Evolutionary conservation across 2,113 vertebrate species (phyloP).

Genomic region (Phoxinus phoxinus): DNA sequence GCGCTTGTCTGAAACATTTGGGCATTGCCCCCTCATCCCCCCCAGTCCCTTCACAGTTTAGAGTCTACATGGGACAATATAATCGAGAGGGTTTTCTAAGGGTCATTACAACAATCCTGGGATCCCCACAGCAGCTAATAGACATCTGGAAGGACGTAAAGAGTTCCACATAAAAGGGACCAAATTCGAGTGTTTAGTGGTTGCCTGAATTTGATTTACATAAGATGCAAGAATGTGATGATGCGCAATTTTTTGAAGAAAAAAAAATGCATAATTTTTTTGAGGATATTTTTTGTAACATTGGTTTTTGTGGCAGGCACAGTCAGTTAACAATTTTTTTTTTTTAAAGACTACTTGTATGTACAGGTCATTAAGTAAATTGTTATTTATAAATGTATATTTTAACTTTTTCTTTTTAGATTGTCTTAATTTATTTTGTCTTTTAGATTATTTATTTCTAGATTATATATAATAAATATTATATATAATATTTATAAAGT

Average conservation of each 20-base stretch:
- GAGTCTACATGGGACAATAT: constrained; percentile 57
- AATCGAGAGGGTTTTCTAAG: constrained; percentile 64
- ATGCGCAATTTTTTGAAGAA: background rate
- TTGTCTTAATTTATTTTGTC: too few relatives aligned
- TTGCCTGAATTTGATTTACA: background rate
- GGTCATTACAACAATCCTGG: constrained; percentile 71
- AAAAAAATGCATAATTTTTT: too few relatives aligned
- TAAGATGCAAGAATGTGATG: background rate
- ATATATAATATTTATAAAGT: too few relatives aligned
- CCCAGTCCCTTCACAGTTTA: constrained; percentile 58
- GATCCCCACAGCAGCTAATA: constrained; percentile 61
- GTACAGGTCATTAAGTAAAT: background rate
- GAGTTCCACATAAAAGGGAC: constrained; percentile 47
- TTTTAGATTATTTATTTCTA: too few relatives aligned
- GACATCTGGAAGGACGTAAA: constrained; percentile 70
- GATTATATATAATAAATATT: too few relatives aligned
- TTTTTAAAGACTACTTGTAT: background rate
- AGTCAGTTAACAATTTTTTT: background rate
- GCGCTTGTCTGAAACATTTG: constrained; percentile 73
- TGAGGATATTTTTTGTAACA: too few relatives aligned
- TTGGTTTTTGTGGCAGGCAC: background rate
- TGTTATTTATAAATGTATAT: background rate
- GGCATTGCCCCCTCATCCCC: constrained; percentile 25
- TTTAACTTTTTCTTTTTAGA: too few relatives aligned
- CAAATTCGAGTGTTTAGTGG: constrained; percentile 33